phyloP scores from a whole-genome alignment of 2,113 vertebrate species.

The Chlorocebus sabaeus region DNA sequence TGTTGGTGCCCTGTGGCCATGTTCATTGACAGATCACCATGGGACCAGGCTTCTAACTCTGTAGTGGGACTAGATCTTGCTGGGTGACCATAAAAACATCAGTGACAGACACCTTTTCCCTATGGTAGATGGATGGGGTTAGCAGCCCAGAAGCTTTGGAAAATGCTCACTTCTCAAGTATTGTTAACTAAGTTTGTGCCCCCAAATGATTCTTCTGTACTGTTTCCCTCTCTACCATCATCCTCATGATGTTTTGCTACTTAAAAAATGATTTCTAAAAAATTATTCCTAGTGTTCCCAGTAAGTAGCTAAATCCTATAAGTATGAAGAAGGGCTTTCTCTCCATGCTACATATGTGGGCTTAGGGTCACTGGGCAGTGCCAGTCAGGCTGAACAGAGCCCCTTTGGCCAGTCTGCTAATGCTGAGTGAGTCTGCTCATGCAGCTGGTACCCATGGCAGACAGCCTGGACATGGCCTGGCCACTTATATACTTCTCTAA shows the following conservation, averaged over 20 bases:
- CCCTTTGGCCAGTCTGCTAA: neutral
- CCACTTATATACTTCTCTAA: neutral
- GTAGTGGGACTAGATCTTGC: neutral
- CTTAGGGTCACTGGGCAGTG: neutral
- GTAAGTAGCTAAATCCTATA: neutral
- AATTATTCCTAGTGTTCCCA: neutral
- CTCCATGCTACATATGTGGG: accelerated
- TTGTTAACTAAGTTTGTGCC: neutral
- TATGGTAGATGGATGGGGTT: neutral
- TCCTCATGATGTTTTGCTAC: neutral
- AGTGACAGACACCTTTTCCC: neutral
- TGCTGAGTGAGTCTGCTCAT: neutral
- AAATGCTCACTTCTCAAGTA: neutral
- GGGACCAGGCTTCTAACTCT: neutral
- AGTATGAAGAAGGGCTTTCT: neutral
- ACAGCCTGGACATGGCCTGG: neutral
- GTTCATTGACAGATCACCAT: accelerated
- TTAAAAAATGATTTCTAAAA: neutral
- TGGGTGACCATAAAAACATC: neutral
- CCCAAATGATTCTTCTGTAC: neutral
- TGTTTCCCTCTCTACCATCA: neutral
- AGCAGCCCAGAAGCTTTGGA: neutral
- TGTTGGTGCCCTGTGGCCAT: accelerated
- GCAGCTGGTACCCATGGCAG: neutral
- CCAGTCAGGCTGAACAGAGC: neutral